Percentiles rank a stretch among this genome's conserved stretches.
Evolutionary conservation across 2,113 vertebrate genomes (phyloP).

Genomic region (Neotragus moschatus): DNA sequence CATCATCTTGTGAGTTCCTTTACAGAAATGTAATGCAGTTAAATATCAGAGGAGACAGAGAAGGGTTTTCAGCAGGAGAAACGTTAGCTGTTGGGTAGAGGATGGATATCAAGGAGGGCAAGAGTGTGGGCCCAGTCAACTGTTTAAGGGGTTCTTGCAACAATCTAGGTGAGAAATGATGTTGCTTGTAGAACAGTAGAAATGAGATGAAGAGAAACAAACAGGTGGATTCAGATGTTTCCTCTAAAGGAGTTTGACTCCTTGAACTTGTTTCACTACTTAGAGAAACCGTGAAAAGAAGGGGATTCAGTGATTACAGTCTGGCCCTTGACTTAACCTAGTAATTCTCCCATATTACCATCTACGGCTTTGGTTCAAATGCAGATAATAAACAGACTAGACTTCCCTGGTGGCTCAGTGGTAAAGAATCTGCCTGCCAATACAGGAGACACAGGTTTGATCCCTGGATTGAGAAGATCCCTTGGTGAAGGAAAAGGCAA

Average conservation of each 20-base stretch:
- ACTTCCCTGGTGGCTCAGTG: background rate
- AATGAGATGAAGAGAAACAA: background rate
- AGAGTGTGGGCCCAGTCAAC: background rate
- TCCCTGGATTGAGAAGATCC: background rate
- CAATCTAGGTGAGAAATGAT: background rate
- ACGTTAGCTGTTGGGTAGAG: background rate
- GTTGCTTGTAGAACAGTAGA: background rate
- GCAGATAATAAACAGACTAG: background rate
- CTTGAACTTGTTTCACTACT: background rate
- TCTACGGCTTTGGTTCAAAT: background rate
- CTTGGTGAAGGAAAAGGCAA: background rate
- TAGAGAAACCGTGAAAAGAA: background rate
- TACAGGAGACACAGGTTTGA: background rate
- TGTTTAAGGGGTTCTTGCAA: background rate
- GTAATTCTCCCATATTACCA: background rate
- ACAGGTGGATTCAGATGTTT: background rate
- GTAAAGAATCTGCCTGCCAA: background rate
- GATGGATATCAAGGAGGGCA: background rate
- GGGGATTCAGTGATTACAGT: background rate
- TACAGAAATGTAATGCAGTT: background rate
- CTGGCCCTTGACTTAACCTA: background rate
- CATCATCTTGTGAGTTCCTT: background rate
- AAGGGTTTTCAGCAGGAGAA: background rate
- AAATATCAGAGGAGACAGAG: background rate
- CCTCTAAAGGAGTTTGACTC: background rate